phyloP scores from a whole-genome alignment of 2,113 vertebrate species.

The Bagarius yarrelli region DNA sequence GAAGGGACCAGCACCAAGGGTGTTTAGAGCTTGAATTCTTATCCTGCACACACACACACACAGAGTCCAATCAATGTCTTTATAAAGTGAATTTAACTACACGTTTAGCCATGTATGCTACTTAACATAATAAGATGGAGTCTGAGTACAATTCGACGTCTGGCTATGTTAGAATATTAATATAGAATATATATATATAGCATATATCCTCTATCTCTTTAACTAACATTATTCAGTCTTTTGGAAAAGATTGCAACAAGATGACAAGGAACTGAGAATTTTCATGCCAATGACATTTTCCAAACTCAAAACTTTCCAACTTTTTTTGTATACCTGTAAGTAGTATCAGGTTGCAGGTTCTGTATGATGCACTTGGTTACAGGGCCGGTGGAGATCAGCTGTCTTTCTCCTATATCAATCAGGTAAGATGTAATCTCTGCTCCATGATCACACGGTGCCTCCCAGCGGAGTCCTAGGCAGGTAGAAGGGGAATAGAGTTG shows the following conservation, averaged over 20 bases:
- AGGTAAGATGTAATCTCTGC: slow-evolving; percentile 91
- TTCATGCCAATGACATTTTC: neutral
- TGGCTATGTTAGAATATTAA: neutral
- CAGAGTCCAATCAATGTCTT: neutral
- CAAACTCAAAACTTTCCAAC: neutral
- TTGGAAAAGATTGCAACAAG: neutral
- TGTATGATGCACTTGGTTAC: slow-evolving; percentile 82
- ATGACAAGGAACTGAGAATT: neutral
- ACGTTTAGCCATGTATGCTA: neutral
- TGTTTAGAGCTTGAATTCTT: slow-evolving; percentile 96
- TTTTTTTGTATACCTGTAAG: slow-evolving; percentile 81
- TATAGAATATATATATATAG: neutral
- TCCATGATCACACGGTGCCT: slow-evolving; percentile 87
- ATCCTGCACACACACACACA: slow-evolving; percentile 71
- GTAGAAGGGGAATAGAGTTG: slow-evolving; percentile 85
- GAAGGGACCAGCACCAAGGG: slow-evolving; percentile 90
- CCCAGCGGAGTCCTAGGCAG: slow-evolving; percentile 90
- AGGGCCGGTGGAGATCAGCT: slow-evolving; percentile 81
- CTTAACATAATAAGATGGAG: neutral
- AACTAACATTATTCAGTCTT: neutral
- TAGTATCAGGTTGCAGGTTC: slow-evolving; percentile 92
- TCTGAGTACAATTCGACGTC: neutral
- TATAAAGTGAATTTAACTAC: neutral
- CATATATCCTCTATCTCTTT: neutral
- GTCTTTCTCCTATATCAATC: slow-evolving; percentile 92